phyloP scores from a whole-genome alignment of 1,140 invertebrate genomes.

The Ceratina australensis region DNA sequence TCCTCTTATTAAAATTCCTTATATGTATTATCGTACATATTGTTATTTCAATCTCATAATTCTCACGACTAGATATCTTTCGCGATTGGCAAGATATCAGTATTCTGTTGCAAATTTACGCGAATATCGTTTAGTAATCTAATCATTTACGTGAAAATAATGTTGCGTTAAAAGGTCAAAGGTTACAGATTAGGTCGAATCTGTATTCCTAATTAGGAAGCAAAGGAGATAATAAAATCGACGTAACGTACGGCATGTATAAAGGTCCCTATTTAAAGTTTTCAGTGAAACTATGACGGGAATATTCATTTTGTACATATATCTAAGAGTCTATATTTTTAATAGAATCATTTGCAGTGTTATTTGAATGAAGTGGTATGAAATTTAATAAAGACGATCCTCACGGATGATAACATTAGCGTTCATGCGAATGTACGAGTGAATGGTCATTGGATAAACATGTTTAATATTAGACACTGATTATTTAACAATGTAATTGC shows the following conservation, averaged over 20 bases:
- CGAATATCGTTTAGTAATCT: not conserved
- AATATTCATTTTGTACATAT: slow-evolving; percentile 64
- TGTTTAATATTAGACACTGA: slow-evolving; percentile 36
- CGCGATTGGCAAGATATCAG: not conserved
- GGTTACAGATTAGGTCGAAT: slow-evolving; percentile 11
- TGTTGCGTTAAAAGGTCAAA: slow-evolving; percentile 26
- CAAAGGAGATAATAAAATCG: slow-evolving; percentile 28
- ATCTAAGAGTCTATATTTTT: slow-evolving; percentile 62
- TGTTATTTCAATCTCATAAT: not conserved
- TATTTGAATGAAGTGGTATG: slow-evolving; percentile 49
- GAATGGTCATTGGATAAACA: slow-evolving; percentile 49
- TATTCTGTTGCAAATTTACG: not conserved
- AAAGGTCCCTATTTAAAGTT: slow-evolving; percentile 49
- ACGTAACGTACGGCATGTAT: slow-evolving; percentile 37
- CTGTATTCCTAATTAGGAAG: slow-evolving; percentile 35
- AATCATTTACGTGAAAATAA: not conserved
- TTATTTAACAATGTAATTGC: slow-evolving; percentile 38
- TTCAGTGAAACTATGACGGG: slow-evolving; percentile 44
- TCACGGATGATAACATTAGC: slow-evolving; percentile 48
- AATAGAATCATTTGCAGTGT: slow-evolving; percentile 60
- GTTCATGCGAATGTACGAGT: slow-evolving; percentile 37
- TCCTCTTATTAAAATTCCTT: slow-evolving; percentile 7
- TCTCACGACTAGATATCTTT: not conserved
- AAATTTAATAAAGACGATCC: slow-evolving; percentile 51
- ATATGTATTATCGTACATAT: slow-evolving; percentile 10